Conservation (phyloP, 2,888 invertebrate species). For the Cheilosia impressa region DNA sequence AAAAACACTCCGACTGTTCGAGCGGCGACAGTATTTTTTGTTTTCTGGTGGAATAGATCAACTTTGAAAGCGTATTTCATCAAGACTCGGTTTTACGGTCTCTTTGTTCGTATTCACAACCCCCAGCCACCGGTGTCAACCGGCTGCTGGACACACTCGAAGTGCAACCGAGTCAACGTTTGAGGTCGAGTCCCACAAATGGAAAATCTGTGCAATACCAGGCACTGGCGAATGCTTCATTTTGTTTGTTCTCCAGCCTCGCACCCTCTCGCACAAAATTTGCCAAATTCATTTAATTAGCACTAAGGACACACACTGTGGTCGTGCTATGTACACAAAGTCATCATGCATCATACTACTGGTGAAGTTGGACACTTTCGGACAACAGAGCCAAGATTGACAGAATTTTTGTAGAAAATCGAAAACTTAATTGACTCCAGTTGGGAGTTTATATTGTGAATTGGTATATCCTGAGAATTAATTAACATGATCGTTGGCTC, state of each 20-base stretch:
- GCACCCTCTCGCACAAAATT: conserved; percentile 8
- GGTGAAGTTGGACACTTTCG: conserved; percentile 6
- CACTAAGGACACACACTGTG: conserved; percentile 19
- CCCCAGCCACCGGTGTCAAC: background rate
- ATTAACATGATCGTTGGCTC: no score
- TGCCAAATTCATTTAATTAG: conserved; percentile 41
- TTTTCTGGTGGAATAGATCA: no score
- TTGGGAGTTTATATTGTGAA: conserved; percentile 33
- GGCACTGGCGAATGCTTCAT: conserved; percentile 24
- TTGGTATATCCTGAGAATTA: background rate
- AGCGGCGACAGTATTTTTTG: background rate
- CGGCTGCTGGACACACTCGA: background rate
- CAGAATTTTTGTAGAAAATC: conserved; percentile 29
- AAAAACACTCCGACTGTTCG: conserved; percentile 1
- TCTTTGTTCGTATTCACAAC: conserved; percentile 11
- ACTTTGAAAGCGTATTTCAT: conserved; percentile 13
- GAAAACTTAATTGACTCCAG: conserved; percentile 31
- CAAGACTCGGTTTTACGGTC: conserved; percentile 28
- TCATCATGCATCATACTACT: no score
- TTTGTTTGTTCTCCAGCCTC: background rate
- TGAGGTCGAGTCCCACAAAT: conserved; percentile 5
- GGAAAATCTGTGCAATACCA: conserved; percentile 18
- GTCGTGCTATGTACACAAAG: background rate
- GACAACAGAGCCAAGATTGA: background rate
- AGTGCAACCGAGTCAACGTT: conserved; percentile 31